These are phyloP conservation scores for Fulica atra DNA, from an alignment of 2,113 vertebrate species.

Conservation along the genomic window DNA sequence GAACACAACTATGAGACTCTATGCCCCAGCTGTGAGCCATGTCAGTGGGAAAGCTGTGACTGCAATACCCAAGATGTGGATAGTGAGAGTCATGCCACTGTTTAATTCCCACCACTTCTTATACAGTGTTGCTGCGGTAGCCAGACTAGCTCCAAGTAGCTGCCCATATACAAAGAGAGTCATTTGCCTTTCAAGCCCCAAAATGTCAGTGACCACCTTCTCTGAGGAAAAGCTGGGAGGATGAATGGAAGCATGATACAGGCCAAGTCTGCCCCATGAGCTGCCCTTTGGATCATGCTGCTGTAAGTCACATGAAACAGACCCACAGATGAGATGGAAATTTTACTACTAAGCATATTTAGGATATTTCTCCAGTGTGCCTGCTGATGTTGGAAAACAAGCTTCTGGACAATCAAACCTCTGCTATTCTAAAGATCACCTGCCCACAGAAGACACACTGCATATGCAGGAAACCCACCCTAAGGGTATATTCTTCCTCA, in stretches of 20 bases:
- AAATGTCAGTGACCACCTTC: background rate
- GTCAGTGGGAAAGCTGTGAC: background rate
- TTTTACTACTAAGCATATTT: background rate
- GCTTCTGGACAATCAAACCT: background rate
- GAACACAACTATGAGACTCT: background rate
- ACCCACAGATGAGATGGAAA: background rate
- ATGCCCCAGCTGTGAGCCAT: background rate
- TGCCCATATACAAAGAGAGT: background rate
- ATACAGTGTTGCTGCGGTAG: background rate
- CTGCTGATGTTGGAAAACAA: background rate
- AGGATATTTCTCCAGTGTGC: background rate
- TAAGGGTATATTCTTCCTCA: background rate
- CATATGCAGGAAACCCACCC: background rate
- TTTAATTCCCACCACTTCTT: background rate
- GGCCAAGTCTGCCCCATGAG: background rate
- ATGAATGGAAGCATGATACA: background rate
- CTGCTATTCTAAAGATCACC: background rate
- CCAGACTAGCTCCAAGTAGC: background rate
- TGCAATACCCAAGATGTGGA: background rate
- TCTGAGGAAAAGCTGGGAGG: background rate
- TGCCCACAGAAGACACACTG: background rate
- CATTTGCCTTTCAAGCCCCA: background rate
- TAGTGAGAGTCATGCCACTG: fast-evolving
- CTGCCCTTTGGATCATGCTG: background rate
- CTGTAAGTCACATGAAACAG: background rate